These are phyloP conservation scores for Achlya flavicornis DNA, from an alignment of 2,888 invertebrate species.

Conservation along the genomic window DNA sequence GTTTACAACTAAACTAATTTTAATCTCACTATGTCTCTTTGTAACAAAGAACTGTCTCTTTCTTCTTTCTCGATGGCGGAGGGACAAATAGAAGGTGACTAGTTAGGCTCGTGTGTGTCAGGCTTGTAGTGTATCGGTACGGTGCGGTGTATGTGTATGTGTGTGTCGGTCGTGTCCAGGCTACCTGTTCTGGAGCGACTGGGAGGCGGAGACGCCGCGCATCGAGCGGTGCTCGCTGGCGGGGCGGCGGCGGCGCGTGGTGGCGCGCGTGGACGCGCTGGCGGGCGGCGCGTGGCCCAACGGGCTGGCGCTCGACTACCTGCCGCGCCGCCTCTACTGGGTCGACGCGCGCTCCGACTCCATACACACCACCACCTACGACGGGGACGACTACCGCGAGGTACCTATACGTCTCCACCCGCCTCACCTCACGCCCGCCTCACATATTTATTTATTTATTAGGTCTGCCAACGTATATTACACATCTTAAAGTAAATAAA, in stretches of 20 bases:
- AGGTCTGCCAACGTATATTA: too few species aligned
- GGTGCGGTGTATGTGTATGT: slow-evolving; percentile 13
- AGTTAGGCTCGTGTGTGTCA: too few species aligned
- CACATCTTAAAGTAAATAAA: too few species aligned
- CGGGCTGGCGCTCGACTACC: slow-evolving; percentile 91
- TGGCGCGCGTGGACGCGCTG: slow-evolving; percentile 83
- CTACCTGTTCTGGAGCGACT: slow-evolving; percentile 94
- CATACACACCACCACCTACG: slow-evolving; percentile 92
- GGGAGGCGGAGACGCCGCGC: slow-evolving; percentile 90
- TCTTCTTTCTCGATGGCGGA: too few species aligned
- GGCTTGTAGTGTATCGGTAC: neutral
- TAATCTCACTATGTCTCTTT: too few species aligned
- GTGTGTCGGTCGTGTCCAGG: slow-evolving; percentile 51
- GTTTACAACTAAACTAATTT: too few species aligned
- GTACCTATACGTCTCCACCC: too few species aligned
- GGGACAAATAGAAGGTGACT: too few species aligned
- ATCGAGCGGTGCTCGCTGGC: slow-evolving; percentile 93
- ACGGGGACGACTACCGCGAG: slow-evolving; percentile 88
- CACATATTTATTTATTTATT: too few species aligned
- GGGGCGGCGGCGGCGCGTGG: slow-evolving; percentile 85
- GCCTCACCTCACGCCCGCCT: too few species aligned
- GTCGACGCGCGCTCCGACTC: slow-evolving; percentile 93
- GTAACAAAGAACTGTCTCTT: too few species aligned
- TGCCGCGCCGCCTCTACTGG: slow-evolving; percentile 90
- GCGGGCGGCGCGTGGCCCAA: slow-evolving; percentile 92